phyloP scores from a whole-genome alignment of 2,113 vertebrate species.

The Chaetodon auriga region DNA sequence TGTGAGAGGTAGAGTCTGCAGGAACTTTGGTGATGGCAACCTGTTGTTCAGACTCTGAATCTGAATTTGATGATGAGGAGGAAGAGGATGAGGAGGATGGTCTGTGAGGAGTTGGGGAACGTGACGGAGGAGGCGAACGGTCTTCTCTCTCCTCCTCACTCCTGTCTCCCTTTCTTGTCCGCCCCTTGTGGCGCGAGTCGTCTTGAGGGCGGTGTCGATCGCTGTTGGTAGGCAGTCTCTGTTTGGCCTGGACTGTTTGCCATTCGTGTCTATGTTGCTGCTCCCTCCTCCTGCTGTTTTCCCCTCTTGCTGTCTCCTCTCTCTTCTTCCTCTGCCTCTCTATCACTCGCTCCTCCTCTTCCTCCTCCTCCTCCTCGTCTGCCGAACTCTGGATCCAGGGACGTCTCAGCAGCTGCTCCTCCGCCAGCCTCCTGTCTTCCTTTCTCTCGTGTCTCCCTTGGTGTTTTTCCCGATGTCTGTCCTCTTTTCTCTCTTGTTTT shows the following conservation, averaged over 20 bases:
- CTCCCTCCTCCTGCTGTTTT: conserved; percentile 70
- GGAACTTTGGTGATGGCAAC: conserved; percentile 82
- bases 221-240: conserved; percentile 41
- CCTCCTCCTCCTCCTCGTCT: conserved; percentile 79
- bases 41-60: conserved; percentile 86
- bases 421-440: conserved; percentile 85
- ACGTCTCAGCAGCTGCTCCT: conserved; percentile 83
- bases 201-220: conserved; percentile 34
- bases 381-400: conserved; percentile 82
- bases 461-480: conserved; percentile 56
- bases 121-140: conserved; percentile 78
- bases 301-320: conserved; percentile 64
- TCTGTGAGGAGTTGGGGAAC: conserved; percentile 73
- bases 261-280: conserved; percentile 68
- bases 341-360: conserved; percentile 77
- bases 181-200: conserved; percentile 29
- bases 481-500: conserved; percentile 56
- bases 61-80: conserved; percentile 86
- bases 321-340: conserved; percentile 79
- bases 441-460: conserved; percentile 63
- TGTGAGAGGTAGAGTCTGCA: conserved; percentile 81
- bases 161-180: conserved; percentile 50
- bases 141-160: conserved; percentile 75
- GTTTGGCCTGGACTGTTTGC: conserved; percentile 66
- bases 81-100: conserved; percentile 79